Conservation (phyloP, 2,888 invertebrate genomes). For the Apamea monoglypha region DNA sequence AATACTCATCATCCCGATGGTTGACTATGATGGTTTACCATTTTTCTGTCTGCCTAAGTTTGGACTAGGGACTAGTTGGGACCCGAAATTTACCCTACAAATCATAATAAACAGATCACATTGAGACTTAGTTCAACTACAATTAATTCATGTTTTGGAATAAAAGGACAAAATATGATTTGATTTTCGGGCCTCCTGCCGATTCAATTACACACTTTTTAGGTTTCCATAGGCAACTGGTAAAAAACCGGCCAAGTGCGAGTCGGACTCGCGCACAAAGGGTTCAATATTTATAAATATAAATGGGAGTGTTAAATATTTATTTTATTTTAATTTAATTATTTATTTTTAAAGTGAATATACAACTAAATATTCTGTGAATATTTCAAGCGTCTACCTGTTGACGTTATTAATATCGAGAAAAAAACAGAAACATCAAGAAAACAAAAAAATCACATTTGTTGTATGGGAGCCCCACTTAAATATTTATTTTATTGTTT, state of each 20-base stretch:
- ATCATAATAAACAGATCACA: background rate
- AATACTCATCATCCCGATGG: background rate
- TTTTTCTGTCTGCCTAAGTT: background rate
- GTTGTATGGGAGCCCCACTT: too few relatives aligned
- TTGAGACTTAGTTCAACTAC: background rate
- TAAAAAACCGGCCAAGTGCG: background rate
- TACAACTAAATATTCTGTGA: too few relatives aligned
- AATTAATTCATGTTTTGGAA: background rate
- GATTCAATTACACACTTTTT: background rate
- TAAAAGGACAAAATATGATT: background rate
- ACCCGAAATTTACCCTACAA: background rate
- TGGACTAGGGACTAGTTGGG: background rate
- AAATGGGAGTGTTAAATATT: too few relatives aligned
- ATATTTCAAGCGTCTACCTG: too few relatives aligned
- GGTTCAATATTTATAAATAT: too few relatives aligned
- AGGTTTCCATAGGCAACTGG: background rate
- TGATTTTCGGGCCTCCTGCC: background rate
- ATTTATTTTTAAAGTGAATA: too few relatives aligned
- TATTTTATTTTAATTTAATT: too few relatives aligned
- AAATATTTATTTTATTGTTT: too few relatives aligned
- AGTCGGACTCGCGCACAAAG: too few relatives aligned
- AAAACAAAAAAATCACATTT: too few relatives aligned
- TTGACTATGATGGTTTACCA: background rate
- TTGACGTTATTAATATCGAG: too few relatives aligned
- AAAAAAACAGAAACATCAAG: too few relatives aligned